phyloP scores from a whole-genome alignment of 2,888 invertebrate species.

The Cryptocephalus primarius region DNA sequence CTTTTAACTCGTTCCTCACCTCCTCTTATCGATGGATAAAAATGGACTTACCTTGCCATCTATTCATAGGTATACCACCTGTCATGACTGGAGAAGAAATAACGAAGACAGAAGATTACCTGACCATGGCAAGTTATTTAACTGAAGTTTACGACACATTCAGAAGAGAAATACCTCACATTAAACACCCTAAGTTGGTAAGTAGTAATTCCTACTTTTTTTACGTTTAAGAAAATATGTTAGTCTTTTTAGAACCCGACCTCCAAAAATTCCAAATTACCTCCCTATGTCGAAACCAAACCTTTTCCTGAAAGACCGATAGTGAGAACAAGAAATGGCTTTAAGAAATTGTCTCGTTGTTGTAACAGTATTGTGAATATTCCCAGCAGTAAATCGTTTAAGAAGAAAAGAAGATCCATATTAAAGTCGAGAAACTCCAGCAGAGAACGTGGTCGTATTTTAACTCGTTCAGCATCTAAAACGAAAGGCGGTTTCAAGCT shows the following conservation, averaged over 20 bases:
- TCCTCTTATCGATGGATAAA: background rate
- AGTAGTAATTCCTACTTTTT: constrained; percentile 20
- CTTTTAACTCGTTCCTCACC: no score
- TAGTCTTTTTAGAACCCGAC: constrained; percentile 1
- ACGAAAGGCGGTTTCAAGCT: no score
- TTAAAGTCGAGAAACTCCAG: no score
- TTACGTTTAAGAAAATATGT: background rate
- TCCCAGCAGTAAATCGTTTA: background rate
- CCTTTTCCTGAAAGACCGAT: background rate
- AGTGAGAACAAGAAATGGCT: no score
- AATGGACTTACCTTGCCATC: background rate
- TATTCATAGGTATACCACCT: constrained; percentile 44
- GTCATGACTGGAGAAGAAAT: constrained; percentile 72
- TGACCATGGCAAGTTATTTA: constrained; percentile 71
- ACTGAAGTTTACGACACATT: constrained; percentile 83
- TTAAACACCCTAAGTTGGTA: constrained; percentile 63
- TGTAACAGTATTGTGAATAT: constrained; percentile 8
- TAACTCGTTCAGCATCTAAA: no score
- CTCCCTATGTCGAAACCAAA: constrained; percentile 4
- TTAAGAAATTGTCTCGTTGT: no score
- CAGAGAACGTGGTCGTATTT: no score
- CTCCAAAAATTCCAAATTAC: constrained; percentile 10
- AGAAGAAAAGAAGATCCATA: no score
- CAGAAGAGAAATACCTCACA: constrained; percentile 81
- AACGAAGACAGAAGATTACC: constrained; percentile 57